Evolutionary conservation across 2,113 vertebrate species (phyloP).

Genomic region (Lota lota): DNA sequence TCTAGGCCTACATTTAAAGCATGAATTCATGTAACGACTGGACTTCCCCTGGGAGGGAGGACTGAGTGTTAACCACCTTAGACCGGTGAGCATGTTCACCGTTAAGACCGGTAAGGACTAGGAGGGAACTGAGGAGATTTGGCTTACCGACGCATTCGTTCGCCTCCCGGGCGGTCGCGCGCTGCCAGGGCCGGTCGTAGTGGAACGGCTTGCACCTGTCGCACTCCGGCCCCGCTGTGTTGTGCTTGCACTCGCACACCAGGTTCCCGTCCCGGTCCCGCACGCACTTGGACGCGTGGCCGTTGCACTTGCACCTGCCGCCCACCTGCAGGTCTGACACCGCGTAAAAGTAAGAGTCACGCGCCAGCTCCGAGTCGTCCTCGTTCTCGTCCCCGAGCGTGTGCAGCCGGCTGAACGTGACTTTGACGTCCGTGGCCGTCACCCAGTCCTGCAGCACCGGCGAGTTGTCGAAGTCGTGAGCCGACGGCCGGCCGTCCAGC

Average conservation of each 20-base stretch:
- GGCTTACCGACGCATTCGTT: conserved; percentile 98
- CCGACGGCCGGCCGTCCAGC: conserved; percentile 93
- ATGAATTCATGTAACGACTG: no score
- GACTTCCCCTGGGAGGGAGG: no score
- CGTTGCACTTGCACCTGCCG: conserved; percentile 97
- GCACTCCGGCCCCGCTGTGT: conserved; percentile 95
- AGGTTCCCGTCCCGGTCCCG: conserved; percentile 90
- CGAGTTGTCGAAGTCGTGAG: conserved; percentile 98
- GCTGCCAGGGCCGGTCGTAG: conserved; percentile 97
- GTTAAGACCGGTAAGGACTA: no score
- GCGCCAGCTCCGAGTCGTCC: conserved; percentile 94
- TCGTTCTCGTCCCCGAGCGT: conserved; percentile 98
- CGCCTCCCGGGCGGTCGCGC: conserved; percentile 93
- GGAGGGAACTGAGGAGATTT: no score
- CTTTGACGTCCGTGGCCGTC: conserved; percentile 96
- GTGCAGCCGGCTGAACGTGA: conserved; percentile 93
- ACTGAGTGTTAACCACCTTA: no score
- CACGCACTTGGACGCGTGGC: conserved; percentile 94
- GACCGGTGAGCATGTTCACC: no score
- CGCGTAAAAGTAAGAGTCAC: conserved; percentile 96
- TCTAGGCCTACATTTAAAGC: background rate
- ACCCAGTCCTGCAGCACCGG: conserved; percentile 99
- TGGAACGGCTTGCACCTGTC: conserved; percentile 99
- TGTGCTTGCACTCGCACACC: conserved; percentile 97
- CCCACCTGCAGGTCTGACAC: conserved; percentile 98